phyloP scores from a whole-genome alignment of 1,140 invertebrate genomes.

The Drusus annulatus region DNA sequence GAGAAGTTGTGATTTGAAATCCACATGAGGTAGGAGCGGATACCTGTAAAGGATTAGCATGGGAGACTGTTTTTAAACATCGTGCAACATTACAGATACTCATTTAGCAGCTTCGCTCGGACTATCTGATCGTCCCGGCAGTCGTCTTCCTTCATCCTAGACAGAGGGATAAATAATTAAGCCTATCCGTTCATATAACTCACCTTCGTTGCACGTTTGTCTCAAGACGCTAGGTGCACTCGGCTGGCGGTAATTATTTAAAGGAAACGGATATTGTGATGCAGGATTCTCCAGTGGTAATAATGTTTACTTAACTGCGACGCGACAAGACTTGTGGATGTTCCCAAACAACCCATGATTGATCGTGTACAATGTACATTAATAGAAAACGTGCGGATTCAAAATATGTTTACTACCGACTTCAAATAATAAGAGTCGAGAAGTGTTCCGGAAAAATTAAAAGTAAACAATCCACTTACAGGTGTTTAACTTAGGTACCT shows the following conservation, averaged over 20 bases:
- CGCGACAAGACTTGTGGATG: too few species aligned
- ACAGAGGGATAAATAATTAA: slow-evolving; percentile 10
- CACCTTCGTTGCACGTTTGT: slow-evolving; percentile 1
- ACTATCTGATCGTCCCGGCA: neutral
- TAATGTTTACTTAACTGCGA: too few species aligned
- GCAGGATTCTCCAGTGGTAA: neutral
- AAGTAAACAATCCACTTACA: too few species aligned
- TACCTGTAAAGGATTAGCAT: slow-evolving; percentile 4
- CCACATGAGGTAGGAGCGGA: slow-evolving; percentile 14
- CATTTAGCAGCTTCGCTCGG: neutral
- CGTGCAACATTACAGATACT: slow-evolving; percentile 4
- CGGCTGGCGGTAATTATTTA: neutral
- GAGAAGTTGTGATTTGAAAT: slow-evolving; percentile 44
- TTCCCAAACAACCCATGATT: neutral
- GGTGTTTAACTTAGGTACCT: too few species aligned
- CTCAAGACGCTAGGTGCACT: neutral
- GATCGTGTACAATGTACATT: neutral
- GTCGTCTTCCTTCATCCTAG: neutral
- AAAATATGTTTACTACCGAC: too few species aligned
- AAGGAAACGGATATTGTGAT: slow-evolving; percentile 14
- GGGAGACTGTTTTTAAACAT: neutral
- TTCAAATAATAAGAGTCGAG: too few species aligned
- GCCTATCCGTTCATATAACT: slow-evolving; percentile 7
- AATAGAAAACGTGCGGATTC: too few species aligned
- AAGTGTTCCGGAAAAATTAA: too few species aligned